Base-by-base conservation (phyloP, 1,140 invertebrate genomes). In the Dendroctonus valens region DNA sequence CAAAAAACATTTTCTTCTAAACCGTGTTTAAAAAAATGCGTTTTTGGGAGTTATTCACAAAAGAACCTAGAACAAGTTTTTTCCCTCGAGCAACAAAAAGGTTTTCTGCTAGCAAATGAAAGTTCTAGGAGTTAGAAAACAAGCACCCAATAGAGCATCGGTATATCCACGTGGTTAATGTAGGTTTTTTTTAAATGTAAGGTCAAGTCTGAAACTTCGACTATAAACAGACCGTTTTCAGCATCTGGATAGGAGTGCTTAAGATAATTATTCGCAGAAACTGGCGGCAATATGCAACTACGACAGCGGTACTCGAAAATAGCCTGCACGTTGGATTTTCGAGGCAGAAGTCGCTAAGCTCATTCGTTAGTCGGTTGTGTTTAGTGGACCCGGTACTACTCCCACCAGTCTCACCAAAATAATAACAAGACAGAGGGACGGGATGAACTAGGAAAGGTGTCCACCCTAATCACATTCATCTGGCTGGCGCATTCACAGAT, bases 251-350 rank as follows among this genome's bases (percentile, higher is more conserved):
- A 60, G 41, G 58, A 39, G 49, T 41, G 44, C 58, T 61, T 9
- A 61, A 60, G 58, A 61, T 67, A 67, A 67, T 67, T 60, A 67
- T 67, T 67, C 59, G 65, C 65, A 60, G 58, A 54, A 67, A 46
- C 65, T 53, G 37, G 15, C 63, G 63, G 63, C 46, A 65, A 65
- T 58, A 42, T 65, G 63, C 54, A 65, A 26, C 39, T 59, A 65
- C 63, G 41, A 60, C 57, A 6, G 55, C 40, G 46, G 46, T 37
- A 48, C 46, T 59, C 60, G 48, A 66, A 65, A 66, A 66, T 66
- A 66, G 57, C 41, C 65, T 8, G 26, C 41, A 6, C 55, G 49
- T 15, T 59, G 14, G 57, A 66, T 55, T 66, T 66, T 51, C 51
- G 52, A 60, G 65, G 39, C 65, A 66, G 57, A 66, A 66, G 65